phyloP scores from a whole-genome alignment of 2,888 invertebrate genomes.

The Chaitophorus viminalis region DNA sequence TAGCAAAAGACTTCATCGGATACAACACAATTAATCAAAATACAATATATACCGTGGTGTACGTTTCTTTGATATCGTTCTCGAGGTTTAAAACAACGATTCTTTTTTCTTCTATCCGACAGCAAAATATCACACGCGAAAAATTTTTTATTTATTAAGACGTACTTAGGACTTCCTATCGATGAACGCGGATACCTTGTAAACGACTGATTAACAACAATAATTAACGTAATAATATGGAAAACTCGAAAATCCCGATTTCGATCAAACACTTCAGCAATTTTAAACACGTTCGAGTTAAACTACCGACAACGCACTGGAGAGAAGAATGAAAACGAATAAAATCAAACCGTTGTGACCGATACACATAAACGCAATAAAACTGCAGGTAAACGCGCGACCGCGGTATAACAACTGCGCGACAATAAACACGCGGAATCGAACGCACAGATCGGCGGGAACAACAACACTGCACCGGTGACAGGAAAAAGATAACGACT shows the following conservation, averaged over 20 bases:
- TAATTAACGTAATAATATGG: too few relatives aligned
- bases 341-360: background rate
- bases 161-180: background rate
- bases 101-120: background rate
- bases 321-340: background rate
- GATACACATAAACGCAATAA: background rate
- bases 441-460: constrained; percentile 29
- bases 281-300: background rate
- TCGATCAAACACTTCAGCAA: background rate
- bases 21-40: background rate
- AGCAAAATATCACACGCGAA: background rate
- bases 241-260: background rate
- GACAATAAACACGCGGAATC: background rate
- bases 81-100: background rate
- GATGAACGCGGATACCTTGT: too few relatives aligned
- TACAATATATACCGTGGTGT: background rate
- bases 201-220: too few relatives aligned
- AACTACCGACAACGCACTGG: background rate
- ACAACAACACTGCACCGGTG: constrained; percentile 31
- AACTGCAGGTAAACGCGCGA: background rate
- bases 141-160: background rate
- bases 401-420: background rate
- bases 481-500: background rate
- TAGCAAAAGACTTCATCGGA: constrained; percentile 44
- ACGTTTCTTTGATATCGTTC: background rate